Base-by-base conservation (phyloP, 2,888 invertebrate species). In the Coronaproctus castanopsis region DNA sequence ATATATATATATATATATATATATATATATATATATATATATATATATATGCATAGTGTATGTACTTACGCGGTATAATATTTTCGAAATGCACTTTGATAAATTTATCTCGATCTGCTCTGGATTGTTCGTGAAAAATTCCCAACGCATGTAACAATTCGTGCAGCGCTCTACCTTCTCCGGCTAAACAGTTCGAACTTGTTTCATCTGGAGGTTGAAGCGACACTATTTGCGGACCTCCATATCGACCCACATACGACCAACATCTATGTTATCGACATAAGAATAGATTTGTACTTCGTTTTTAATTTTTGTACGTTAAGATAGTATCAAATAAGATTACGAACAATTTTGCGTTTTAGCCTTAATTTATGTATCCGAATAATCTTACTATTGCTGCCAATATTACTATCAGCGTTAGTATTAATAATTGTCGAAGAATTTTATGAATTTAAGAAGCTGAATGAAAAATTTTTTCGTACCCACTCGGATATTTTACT, bases 81-180 rank as follows among this genome's bases (percentile, higher is more conserved):
- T 86, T 85, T 5, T 82, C 80, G 66, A 76, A 75, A 65, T 81
- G 78, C 52, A 87, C 78, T 66, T 79, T 80, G 1, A 87, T 82
- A 67, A 75, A 81, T 60, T 76, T 74, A 67, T 84, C 83, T 60
- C 87, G 74, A 71, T 87, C 87, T 53, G 81, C 79, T 61, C 87
- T 72, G 1, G 82, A 83, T 66, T 87, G 87, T 68, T 87, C 87
- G 68, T 87, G 87, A 71, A 85, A 85, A 61, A 87, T 80, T 8
- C 87, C 86, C n/a, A 86, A 73, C 0, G 83, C 81, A 67, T 87
- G 87, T 79, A 87, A 80, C 48, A 87, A 70, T 70, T 87, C 87
- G 70, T 87, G 87, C 65, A 86, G 79, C n/a, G 85, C 80, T 62
- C 83, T 77, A 0, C 86, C 84, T 67, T 81, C 79, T 24, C 72